phyloP scores from a whole-genome alignment of 2,113 vertebrate genomes.

The Indicator maculatus region DNA sequence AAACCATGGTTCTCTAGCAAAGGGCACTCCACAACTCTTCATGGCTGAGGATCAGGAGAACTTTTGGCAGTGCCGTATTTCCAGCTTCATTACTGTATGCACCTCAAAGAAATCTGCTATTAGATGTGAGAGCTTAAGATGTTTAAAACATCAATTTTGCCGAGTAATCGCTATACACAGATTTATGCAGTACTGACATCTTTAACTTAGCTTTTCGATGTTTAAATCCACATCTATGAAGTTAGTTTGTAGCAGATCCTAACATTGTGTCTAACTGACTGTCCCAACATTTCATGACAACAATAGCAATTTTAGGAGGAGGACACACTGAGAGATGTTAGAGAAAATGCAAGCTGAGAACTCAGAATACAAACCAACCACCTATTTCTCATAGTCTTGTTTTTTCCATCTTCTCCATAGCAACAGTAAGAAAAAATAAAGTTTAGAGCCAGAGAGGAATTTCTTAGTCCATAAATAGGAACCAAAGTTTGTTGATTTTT shows the following conservation, averaged over 20 bases:
- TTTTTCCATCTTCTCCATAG: slow-evolving; percentile 53
- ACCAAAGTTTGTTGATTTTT: slow-evolving; percentile 40
- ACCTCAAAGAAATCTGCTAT: slow-evolving; percentile 10
- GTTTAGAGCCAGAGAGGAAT: slow-evolving; percentile 66
- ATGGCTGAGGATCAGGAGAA: neutral
- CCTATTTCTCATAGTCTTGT: slow-evolving; percentile 30
- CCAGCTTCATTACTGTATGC: neutral
- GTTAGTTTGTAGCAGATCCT: neutral
- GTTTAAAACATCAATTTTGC: neutral
- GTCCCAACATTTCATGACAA: slow-evolving; percentile 53
- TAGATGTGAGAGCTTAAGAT: neutral
- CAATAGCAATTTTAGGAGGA: slow-evolving; percentile 19
- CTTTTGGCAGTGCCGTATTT: neutral
- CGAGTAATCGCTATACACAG: neutral
- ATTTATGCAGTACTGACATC: neutral
- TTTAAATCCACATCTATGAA: neutral
- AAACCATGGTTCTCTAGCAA: neutral
- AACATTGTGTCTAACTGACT: slow-evolving; percentile 18
- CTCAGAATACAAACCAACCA: slow-evolving; percentile 61
- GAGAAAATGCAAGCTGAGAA: slow-evolving; percentile 54
- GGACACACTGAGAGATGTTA: slow-evolving; percentile 34
- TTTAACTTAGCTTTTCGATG: slow-evolving; percentile 13
- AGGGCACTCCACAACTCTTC: neutral
- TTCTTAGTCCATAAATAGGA: slow-evolving; percentile 54
- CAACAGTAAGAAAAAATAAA: slow-evolving; percentile 62